Conservation (phyloP, 23 tunicate genomes). For the Trididemnum nubilum region DNA sequence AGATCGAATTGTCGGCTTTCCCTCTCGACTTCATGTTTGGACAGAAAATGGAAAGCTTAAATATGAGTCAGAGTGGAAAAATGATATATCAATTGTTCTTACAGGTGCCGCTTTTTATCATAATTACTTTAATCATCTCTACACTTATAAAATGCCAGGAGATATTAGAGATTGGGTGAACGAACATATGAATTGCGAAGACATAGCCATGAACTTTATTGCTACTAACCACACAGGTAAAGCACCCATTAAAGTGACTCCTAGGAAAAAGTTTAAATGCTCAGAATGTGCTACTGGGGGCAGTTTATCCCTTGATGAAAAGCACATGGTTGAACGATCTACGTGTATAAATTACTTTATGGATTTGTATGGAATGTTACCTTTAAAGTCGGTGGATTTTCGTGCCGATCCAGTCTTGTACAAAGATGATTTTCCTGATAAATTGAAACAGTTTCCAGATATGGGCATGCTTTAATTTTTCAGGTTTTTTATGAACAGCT, state of each 20-base stretch:
- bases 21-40: slow-evolving; percentile 89
- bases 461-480: slow-evolving; percentile 56
- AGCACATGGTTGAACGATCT: slow-evolving; percentile 97
- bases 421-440: slow-evolving; percentile 87
- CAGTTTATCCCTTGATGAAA: slow-evolving; percentile 81
- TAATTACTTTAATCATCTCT: slow-evolving; percentile 85
- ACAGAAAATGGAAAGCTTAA: slow-evolving; percentile 42
- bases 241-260: slow-evolving; percentile 96
- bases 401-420: slow-evolving; percentile 89
- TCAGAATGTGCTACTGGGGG: slow-evolving; percentile 73
- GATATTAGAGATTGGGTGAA: slow-evolving; percentile 87
- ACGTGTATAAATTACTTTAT: slow-evolving; percentile 80
- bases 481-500: no score
- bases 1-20: slow-evolving; percentile 91
- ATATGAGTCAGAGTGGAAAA: slow-evolving; percentile 96
- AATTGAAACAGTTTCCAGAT: slow-evolving; percentile 60
- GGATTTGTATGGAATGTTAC: slow-evolving; percentile 67
- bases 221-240: slow-evolving; percentile 86
- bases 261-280: slow-evolving; percentile 92
- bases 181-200: slow-evolving; percentile 97
- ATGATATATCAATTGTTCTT: slow-evolving; percentile 79
- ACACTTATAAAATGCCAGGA: slow-evolving; percentile 87
- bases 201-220: slow-evolving; percentile 90
- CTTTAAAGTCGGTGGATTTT: slow-evolving; percentile 79
- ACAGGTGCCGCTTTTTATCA: slow-evolving; percentile 98